Percentiles rank a stretch among this genome's conserved stretches.
These are phyloP conservation scores for Steromphala cineraria DNA, from an alignment of 2,888 invertebrate genomes.

Conservation along the genomic window DNA sequence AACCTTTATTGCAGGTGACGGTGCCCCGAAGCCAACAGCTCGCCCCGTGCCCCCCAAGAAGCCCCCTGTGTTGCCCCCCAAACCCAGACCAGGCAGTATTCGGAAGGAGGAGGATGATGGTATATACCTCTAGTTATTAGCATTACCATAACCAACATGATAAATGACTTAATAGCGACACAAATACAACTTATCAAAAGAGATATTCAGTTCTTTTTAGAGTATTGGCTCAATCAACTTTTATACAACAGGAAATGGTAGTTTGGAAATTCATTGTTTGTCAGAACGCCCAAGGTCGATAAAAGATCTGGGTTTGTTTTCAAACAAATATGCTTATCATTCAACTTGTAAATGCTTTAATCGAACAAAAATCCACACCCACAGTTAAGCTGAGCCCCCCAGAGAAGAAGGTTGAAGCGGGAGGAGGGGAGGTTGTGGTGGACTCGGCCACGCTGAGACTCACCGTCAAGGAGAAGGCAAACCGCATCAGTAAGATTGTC, in stretches of 20 bases:
- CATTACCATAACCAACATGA: too few relatives aligned
- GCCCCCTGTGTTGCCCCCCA: conserved; percentile 43
- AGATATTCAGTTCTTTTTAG: too few relatives aligned
- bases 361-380: neutral
- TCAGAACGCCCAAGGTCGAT: too few relatives aligned
- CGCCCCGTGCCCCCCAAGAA: conserved; percentile 47
- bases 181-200: too few relatives aligned
- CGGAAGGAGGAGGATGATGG: conserved; percentile 16
- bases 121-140: neutral
- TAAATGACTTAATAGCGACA: too few relatives aligned
- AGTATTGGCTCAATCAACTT: too few relatives aligned
- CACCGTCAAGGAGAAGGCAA: conserved; percentile 58
- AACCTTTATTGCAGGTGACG: neutral
- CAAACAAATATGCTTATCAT: too few relatives aligned
- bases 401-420: conserved; percentile 33
- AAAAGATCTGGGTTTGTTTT: too few relatives aligned
- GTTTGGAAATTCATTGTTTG: too few relatives aligned
- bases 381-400: neutral
- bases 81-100: conserved; percentile 43
- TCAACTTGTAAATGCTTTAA: too few relatives aligned
- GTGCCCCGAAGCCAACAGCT: conserved; percentile 3
- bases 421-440: conserved; percentile 44
- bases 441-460: conserved; percentile 58
- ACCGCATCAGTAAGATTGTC: conserved; percentile 35
- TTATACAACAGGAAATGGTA: too few relatives aligned